Evolutionary conservation across 2,797 vertebrate genomes (phyloP).

Genomic region (Sebastes minor): DNA sequence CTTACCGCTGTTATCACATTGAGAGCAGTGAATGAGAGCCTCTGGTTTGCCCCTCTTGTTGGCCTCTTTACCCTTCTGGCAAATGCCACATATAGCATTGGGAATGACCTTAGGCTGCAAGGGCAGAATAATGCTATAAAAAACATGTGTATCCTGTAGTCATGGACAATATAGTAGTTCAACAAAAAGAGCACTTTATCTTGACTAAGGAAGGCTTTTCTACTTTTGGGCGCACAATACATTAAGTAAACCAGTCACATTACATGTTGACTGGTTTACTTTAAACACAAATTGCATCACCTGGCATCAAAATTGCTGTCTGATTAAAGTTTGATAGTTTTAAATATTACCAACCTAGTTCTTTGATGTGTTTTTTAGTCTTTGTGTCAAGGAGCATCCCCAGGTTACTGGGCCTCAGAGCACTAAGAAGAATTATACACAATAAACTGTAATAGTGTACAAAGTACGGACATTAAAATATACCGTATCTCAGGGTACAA

Average conservation of each 20-base stretch:
- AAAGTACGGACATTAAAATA: background rate
- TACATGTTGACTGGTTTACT: background rate
- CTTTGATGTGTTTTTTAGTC: background rate
- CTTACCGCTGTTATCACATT: slow-evolving; percentile 99
- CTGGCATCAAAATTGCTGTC: background rate
- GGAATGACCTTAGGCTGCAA: slow-evolving; percentile 99
- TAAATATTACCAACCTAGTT: background rate
- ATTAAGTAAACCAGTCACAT: background rate
- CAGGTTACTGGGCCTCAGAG: background rate
- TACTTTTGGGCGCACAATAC: background rate
- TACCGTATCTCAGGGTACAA: no score
- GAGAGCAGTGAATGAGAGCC: slow-evolving; percentile 99
- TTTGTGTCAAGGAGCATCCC: background rate
- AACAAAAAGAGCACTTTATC: background rate
- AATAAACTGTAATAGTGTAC: background rate
- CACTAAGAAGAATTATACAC: background rate
- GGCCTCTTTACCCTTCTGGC: slow-evolving; percentile 99
- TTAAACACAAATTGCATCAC: background rate
- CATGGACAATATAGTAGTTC: slow-evolving; percentile 54
- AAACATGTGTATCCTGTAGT: slow-evolving; percentile 63
- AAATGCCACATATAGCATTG: slow-evolving; percentile 99
- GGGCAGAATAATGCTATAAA: slow-evolving; percentile 99
- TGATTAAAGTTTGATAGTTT: background rate
- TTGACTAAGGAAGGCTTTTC: background rate
- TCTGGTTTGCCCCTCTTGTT: slow-evolving; percentile 97